These are phyloP conservation scores for Struthio camelus DNA, from an alignment of 2,113 vertebrate species.

Conservation along the genomic window DNA sequence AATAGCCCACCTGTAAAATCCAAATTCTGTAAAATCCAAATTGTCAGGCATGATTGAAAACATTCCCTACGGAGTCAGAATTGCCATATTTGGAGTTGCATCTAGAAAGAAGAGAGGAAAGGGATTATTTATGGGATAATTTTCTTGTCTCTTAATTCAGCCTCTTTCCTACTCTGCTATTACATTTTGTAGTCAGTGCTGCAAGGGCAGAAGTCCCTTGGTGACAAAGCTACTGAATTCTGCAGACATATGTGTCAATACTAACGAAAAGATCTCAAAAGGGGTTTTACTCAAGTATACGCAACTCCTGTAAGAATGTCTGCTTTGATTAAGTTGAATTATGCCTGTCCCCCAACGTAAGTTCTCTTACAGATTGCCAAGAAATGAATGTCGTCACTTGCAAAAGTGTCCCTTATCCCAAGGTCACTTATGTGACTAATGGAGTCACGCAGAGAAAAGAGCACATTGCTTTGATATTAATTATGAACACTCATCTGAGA, in stretches of 20 bases:
- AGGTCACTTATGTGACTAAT: not conserved
- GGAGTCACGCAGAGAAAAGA: not conserved
- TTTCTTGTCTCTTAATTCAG: not conserved
- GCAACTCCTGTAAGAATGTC: not conserved
- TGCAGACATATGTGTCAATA: not conserved
- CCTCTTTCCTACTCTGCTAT: not conserved
- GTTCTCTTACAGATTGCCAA: not conserved
- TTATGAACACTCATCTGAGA: not conserved
- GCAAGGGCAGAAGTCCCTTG: not conserved
- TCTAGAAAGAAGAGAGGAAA: not conserved
- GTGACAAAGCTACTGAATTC: not conserved
- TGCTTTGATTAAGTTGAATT: not conserved
- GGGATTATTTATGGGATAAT: not conserved
- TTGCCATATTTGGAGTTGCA: constrained; percentile 40
- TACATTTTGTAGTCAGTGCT: not conserved
- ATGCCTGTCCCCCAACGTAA: not conserved
- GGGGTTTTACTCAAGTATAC: not conserved
- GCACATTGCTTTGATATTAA: not conserved
- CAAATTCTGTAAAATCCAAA: constrained; percentile 11
- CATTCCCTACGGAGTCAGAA: not conserved
- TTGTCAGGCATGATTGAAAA: constrained; percentile 20
- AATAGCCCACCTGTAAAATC: constrained; percentile 13
- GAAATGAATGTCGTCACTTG: not conserved
- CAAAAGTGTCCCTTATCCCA: not conserved
- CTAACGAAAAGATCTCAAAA: not conserved